Conservation (phyloP, 2,797 vertebrate genomes). For the Molossus alvarezi region DNA sequence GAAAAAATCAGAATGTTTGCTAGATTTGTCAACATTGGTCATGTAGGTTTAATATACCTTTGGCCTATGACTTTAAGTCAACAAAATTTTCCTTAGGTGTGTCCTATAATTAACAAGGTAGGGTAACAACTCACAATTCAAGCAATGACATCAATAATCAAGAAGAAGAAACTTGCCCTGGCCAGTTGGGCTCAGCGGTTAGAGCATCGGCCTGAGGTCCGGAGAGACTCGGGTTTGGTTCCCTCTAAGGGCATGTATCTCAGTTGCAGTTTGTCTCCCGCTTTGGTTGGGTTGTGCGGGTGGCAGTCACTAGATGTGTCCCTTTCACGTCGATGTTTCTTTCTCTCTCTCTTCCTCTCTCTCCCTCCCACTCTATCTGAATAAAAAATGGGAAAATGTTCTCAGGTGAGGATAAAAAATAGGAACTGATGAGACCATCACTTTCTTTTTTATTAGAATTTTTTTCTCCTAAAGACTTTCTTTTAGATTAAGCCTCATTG, state of each 20-base stretch:
- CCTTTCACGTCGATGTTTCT: no score
- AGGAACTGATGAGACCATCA: not conserved
- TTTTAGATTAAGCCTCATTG: constrained; percentile 16
- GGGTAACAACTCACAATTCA: not conserved
- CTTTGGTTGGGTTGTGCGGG: no score
- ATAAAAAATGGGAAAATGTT: no score
- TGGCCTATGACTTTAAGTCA: not conserved
- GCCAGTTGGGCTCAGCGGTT: no score
- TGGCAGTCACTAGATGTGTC: no score
- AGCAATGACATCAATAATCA: not conserved
- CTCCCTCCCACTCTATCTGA: no score
- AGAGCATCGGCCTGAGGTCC: no score
- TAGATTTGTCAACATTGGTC: not conserved
- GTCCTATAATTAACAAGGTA: not conserved
- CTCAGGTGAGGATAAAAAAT: no score
- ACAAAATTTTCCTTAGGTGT: not conserved
- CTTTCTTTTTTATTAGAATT: constrained; percentile 31
- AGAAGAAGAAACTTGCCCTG: not conserved
- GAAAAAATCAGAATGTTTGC: not conserved
- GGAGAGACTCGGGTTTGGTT: no score
- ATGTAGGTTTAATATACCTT: not conserved
- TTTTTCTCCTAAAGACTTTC: constrained; percentile 49
- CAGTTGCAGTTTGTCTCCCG: no score
- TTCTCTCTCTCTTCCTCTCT: no score
- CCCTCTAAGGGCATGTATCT: no score